Base-by-base conservation (phyloP, 2,888 invertebrate genomes). In the Merodon equestris region DNA sequence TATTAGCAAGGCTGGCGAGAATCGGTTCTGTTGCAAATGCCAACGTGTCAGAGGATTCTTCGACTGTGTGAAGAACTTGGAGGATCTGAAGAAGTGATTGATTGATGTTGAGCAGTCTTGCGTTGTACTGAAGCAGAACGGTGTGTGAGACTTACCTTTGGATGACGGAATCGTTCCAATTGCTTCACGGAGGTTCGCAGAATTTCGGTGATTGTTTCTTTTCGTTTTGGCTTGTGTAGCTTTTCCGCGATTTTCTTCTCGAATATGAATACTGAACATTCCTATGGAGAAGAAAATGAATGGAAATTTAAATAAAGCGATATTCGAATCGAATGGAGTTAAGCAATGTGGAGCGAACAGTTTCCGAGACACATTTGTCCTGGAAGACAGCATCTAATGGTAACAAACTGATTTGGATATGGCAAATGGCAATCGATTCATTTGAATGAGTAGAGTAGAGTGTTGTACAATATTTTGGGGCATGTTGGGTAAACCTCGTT, bases 11-110 rank as follows among this genome's bases (percentile, higher is more conserved):
- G 86, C 96, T 97, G 12, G 94, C 96, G 75, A 95, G 90, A 12
- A 98, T 94, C 0, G 96, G 95, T 88, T 98, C 98, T 1, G 97
- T 93, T n/a, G 96, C 97, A 89, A 98, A 98, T 1, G 97, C 97
- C 84, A 98, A 90, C 1, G 97, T 96, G 84, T 97, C 95, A 53
- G 93, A 91, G 79, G 95, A 94, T 87, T 97, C 96, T 87, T 96
- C 96, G 10, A 95, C 91, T 0, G 93, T 90, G 84, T 95, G 94
- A 75, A 93, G 89, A 53, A 93, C 91, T 86, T 93, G 93, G 47
- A 92, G 88, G 81, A 93, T 92, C 90, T 91, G 27, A 50, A 73
- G 36, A 38, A 36, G 53, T 53, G 42, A 38, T 57, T 40, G 36
- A 44, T 66, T 63, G 17, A 48, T 18, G 10, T 10, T 18, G 17